A percentile compares a stretch with the other conserved stretches of the same genome.
Evolutionary conservation across 2,888 invertebrate genomes (phyloP).

Genomic region (Congeria kusceri): DNA sequence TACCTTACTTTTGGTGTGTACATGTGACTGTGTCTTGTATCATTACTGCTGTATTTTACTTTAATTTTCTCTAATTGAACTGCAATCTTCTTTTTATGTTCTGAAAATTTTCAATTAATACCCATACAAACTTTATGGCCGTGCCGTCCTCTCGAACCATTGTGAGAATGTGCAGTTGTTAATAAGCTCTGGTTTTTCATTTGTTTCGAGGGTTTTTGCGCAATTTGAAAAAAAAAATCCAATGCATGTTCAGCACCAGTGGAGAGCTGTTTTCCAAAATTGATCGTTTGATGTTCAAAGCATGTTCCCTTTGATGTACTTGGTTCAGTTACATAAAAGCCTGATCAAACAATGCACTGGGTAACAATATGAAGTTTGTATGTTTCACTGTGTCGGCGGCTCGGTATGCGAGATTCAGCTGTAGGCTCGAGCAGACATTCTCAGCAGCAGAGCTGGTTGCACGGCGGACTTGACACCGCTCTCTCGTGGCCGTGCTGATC

Average conservation of each 20-base stretch:
- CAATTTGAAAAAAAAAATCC: conserved; percentile 2
- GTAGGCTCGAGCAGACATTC: too few relatives aligned
- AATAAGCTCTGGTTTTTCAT: conserved; percentile 13
- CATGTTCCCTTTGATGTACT: conserved; percentile 54
- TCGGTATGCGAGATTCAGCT: conserved; percentile 4
- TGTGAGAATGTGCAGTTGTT: not conserved
- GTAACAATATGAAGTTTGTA: conserved; percentile 63
- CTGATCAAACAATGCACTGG: conserved; percentile 64
- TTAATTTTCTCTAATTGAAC: conserved; percentile 2
- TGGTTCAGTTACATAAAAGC: conserved; percentile 64
- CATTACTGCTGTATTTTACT: too few relatives aligned
- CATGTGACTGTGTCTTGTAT: too few relatives aligned
- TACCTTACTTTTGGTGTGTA: too few relatives aligned
- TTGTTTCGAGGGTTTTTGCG: conserved; percentile 3
- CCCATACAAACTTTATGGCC: conserved; percentile 1
- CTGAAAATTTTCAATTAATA: not conserved
- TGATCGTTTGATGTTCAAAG: conserved; percentile 62
- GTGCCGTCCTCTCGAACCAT: not conserved
- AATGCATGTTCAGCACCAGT: conserved; percentile 7
- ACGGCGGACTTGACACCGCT: too few relatives aligned
- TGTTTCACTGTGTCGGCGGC: conserved; percentile 44
- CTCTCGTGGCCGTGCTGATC: not conserved
- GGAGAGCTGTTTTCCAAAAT: conserved; percentile 50
- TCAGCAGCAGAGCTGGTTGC: too few relatives aligned
- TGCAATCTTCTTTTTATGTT: not conserved